These are phyloP conservation scores for Cardiocondyla obscurior DNA, from an alignment of 1,140 invertebrate genomes.

Conservation along the genomic window DNA sequence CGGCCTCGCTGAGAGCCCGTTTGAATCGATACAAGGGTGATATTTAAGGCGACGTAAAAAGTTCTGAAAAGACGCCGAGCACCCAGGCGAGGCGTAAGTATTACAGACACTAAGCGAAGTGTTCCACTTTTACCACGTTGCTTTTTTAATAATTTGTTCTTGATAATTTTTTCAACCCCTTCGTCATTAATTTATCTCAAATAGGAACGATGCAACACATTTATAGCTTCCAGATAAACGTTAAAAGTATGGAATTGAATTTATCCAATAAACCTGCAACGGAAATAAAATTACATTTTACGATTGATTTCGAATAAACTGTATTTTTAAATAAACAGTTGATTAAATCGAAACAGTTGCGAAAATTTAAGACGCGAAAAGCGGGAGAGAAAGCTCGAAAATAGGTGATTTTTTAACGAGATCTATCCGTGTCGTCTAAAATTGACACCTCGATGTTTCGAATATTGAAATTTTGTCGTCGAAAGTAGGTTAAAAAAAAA, in stretches of 20 bases:
- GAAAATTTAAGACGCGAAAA: not conserved
- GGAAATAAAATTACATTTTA: not conserved
- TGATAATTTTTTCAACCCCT: not conserved
- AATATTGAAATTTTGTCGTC: constrained; percentile 22
- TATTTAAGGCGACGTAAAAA: constrained; percentile 31
- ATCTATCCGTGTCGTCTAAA: not conserved
- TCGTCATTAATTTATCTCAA: not conserved
- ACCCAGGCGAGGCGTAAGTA: not conserved
- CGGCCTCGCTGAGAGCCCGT: not conserved
- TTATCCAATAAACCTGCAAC: not conserved
- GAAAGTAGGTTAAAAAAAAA: constrained; percentile 5
- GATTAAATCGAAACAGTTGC: not conserved
- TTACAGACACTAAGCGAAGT: not conserved
- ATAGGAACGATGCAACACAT: not conserved
- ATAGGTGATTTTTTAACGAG: not conserved
- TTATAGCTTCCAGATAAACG: not conserved
- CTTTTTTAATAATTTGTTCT: not conserved
- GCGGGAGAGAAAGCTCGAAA: too few species aligned
- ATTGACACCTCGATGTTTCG: not conserved
- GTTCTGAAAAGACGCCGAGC: not conserved
- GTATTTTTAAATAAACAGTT: not conserved
- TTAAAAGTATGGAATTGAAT: not conserved
- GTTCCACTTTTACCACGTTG: not conserved
- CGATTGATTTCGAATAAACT: not conserved
- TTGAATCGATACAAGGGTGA: constrained; percentile 34